Evolutionary conservation across 2,888 invertebrate genomes (phyloP), one percentile per base, ranked within the genome.

Genomic region (Xestia xanthographa): DNA sequence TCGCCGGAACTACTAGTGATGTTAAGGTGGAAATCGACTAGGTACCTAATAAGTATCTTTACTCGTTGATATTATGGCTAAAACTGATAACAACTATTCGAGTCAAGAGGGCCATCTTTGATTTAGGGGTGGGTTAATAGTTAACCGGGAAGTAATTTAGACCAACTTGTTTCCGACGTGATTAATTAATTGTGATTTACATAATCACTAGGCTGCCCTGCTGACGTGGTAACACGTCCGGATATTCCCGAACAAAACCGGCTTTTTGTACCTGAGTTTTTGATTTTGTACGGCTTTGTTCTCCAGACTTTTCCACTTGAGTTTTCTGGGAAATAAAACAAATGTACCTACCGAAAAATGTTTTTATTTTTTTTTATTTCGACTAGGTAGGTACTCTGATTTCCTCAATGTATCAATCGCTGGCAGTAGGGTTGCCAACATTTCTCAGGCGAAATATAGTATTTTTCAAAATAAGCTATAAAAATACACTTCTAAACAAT

Each of bases 1-100:
- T 41, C 11, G n/a, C 26, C 17, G 26, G 17, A 22, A 48, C 9
- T 20, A 34, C 8, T 60, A 43, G 56, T 45, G 67, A 38, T 48
- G 53, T 50, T 38, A 53, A 5, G n/a, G n/a, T 77, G 22, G 0
- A 3, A 77, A 66, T 66, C 66, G 34, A 66, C 56, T 66, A 75
- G 4, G 4, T 4, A n/a, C n/a, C n/a, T n/a, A 34, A 34, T 34
- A 34, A 3, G 34, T 58, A 17, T n/a, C 41, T 41, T 29, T 38
- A 73, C 11, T 20, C 26, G 20, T 45, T 22, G 20, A 20, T 58
- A 70, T n/a, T 26, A 11, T 34, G 20, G 0, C 22, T 45, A 17
- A 20, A n/a, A 34, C 26, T 38, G 14, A 14, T 17, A 2, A 41
- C 5, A 22, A 60, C 20, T 60, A 60, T 34, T 60, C 11, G 34